Evolutionary conservation across 1,140 invertebrate genomes (phyloP).

Genomic region (Limonius californicus): DNA sequence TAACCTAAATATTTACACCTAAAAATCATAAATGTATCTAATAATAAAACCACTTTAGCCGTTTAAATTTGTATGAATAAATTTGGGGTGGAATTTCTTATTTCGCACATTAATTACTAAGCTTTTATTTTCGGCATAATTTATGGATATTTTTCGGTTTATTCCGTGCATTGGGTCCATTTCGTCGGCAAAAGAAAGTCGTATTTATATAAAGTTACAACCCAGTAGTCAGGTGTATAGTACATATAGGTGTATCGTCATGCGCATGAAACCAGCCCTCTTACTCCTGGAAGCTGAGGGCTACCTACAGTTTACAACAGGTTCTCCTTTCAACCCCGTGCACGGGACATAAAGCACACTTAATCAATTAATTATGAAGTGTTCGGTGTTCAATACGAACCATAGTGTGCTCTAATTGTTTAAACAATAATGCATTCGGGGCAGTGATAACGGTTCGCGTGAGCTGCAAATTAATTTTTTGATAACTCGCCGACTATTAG

Average conservation of each 20-base stretch:
- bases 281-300: slow-evolving; percentile 27
- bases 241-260: slow-evolving; percentile 21
- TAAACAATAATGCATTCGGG: neutral
- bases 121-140: no score
- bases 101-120: no score
- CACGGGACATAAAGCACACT: neutral
- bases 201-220: no score
- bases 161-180: no score
- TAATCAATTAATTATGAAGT: slow-evolving; percentile 8
- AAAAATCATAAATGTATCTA: no score
- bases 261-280: slow-evolving; percentile 28
- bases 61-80: no score
- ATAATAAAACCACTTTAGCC: no score
- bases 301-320: slow-evolving; percentile 33
- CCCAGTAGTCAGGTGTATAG: neutral
- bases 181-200: no score
- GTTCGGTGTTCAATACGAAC: neutral
- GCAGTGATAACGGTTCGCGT: neutral
- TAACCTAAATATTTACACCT: no score
- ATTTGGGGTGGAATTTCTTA: no score
- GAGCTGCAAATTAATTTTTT: neutral
- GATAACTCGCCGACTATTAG: neutral
- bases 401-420: neutral
- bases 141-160: no score
- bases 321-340: slow-evolving; percentile 19